Evolutionary conservation across 2,797 vertebrate species (phyloP).

Genomic region (Poecilia picta): DNA sequence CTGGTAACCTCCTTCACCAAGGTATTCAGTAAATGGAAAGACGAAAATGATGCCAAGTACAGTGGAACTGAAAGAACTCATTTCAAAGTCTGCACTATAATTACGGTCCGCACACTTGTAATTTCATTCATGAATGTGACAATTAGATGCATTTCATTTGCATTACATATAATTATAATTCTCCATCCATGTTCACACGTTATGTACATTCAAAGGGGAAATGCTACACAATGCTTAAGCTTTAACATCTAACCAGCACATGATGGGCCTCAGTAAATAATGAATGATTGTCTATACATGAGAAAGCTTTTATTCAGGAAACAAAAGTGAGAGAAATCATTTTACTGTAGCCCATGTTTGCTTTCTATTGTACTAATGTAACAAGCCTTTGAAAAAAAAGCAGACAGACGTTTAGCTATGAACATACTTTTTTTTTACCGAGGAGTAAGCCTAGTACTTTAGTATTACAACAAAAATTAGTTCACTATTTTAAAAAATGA

Average conservation of each 20-base stretch:
- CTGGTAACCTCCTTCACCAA: constrained; percentile 48
- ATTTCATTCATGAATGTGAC: constrained; percentile 41
- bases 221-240: constrained; percentile 10
- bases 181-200: constrained; percentile 36
- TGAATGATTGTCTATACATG: constrained; percentile 71
- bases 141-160: constrained; percentile 37
- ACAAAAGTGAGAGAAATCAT: constrained; percentile 59
- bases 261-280: constrained; percentile 68
- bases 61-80: constrained; percentile 34
- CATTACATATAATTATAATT: constrained; percentile 38
- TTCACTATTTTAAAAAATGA: neutral
- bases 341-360: constrained; percentile 50
- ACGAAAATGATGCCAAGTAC: constrained; percentile 61
- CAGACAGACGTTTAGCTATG: constrained; percentile 41
- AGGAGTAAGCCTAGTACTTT: constrained; percentile 4
- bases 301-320: constrained; percentile 78
- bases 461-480: neutral
- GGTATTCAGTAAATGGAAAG: constrained; percentile 65
- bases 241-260: constrained; percentile 8
- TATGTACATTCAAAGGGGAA: constrained; percentile 42
- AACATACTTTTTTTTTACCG: constrained; percentile 30
- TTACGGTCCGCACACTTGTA: constrained; percentile 40
- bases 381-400: constrained; percentile 52
- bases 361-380: constrained; percentile 55
- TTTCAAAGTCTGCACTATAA: constrained; percentile 52